Evolutionary conservation across 2,888 invertebrate species (phyloP), one percentile per base, ranked within the genome.

Genomic region (Rhyacophila evoluta): DNA sequence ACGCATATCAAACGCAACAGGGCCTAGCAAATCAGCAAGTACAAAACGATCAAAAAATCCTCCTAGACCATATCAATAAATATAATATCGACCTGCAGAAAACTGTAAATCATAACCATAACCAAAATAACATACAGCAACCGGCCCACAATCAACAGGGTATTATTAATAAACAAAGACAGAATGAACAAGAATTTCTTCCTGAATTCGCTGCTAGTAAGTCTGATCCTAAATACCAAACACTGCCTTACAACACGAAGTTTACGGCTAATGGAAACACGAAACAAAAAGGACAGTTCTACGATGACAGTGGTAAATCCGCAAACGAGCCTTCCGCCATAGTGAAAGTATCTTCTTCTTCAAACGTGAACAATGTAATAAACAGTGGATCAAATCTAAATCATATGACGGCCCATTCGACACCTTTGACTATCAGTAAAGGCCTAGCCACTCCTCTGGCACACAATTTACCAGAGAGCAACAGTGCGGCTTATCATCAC

Each of bases 221-320:
- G 86, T 94, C 94, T 77, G 96, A 97, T 87, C 96, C 94, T 55
- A 98, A 96, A 88, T 97, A 95, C 89, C 97, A 97, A 90, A 96
- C 96, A 29, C 89, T 97, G 87, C 97, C 97, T 84, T 95, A 96
- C 88, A 97, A 94, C 86, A 95, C 95, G 38, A 97, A 96, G 87
- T 95, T 95, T 86, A 93, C 94, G 12, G 88, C 93, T 19, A 87
- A 86, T 88, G 83, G 85, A 86, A 78, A 28, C 19, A 55, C 79
- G 12, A 82, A 80, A 55, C 55, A 83, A 75, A 82, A 79, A 75
- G 81, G 78, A 82, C 77, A 84, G 76, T 79, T 82, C 75, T 79
- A 81, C 38, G 81, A 83, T 27, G 83, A 83, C 29, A 79, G 74
- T 72, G 82, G 81, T 29, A 75, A 68, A 36, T 11, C 72, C 5